Evolutionary conservation across 2,797 vertebrate genomes (phyloP).

Genomic region (Oreochromis grahami): DNA sequence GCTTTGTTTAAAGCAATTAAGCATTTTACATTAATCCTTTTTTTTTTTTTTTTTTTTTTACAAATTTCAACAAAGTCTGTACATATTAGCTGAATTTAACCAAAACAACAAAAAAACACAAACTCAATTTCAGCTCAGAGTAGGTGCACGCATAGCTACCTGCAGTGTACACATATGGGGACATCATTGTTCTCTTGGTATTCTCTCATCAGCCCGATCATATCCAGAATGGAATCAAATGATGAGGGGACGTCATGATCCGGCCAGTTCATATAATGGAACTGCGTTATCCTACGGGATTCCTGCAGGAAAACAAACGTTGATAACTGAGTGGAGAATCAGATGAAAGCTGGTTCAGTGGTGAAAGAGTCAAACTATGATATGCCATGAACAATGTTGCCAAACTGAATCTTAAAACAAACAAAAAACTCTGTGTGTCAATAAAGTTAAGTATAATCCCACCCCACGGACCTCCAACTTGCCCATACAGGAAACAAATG

Average conservation of each 20-base stretch:
- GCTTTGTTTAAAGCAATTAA: background rate
- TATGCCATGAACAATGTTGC: background rate
- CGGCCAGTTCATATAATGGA: slow-evolving; percentile 98
- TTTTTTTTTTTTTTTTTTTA: background rate
- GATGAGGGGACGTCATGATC: slow-evolving; percentile 98
- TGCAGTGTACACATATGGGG: slow-evolving; percentile 82
- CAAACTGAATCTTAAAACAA: background rate
- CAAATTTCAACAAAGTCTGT: background rate
- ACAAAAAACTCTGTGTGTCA: too few species aligned
- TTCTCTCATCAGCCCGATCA: slow-evolving; percentile 96
- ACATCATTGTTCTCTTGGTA: slow-evolving; percentile 94
- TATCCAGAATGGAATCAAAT: slow-evolving; percentile 98
- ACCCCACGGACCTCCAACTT: background rate
- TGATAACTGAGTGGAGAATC: background rate
- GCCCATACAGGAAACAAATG: background rate
- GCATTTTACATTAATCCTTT: background rate
- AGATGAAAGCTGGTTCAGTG: background rate
- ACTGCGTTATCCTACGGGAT: slow-evolving; percentile 89
- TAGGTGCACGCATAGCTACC: slow-evolving; percentile 17
- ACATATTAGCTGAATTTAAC: background rate
- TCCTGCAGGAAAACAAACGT: slow-evolving; percentile 74
- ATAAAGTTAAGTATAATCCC: background rate
- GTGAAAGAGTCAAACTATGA: background rate
- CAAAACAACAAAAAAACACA: background rate
- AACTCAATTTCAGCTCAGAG: background rate